Evolutionary conservation across 2,888 invertebrate species (phyloP), one percentile per base, ranked within the genome.

Genomic region (Eilema depressum): DNA sequence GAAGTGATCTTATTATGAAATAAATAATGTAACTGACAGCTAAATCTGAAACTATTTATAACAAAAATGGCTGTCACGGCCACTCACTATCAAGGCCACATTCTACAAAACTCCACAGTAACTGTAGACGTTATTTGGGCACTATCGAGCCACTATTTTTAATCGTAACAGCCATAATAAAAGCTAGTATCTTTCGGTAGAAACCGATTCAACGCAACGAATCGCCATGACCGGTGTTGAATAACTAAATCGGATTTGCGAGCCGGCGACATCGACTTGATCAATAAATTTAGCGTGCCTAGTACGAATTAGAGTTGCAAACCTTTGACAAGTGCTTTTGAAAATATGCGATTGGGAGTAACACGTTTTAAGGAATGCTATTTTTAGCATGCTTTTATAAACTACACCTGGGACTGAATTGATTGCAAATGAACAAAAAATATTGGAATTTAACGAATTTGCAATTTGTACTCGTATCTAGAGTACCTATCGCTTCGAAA

Each of bases 241-340:
- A 68, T 68, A 68, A 67, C 62, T 61, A 67, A 61, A 67, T 62
- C 62, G 30, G 67, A 68, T 68, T 68, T 68, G 53, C 53, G 47
- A 28, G 61, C 62, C 67, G 25, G 59, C 60, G 20, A 59, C 66
- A 59, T 25, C 33, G 26, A 20, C 26, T 63, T 68, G 63, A 68
- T 68, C 68, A 57, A 57, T 68, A 68, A 28, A 68, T 63, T 33
- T 41, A 23, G 68, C 37, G 63, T 63, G 10, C 28, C 61, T 62
- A 30, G 60, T 47, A 17, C 33, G 37, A 30, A 28, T 23, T 41
- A 63, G 25, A 33, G 53, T 33, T 57, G 56, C 63, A 56, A 23
- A 65, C 4, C 30, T 47, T 17, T 53, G 56, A 65, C 30, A 17
- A 30, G n/a, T 53, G 10, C 47, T 28, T 53, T 53, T 20, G 20